Percentiles rank a stretch among this genome's conserved stretches.
phyloP scores from a whole-genome alignment of 2,888 invertebrate genomes.

The Leistus spinibarbis region DNA sequence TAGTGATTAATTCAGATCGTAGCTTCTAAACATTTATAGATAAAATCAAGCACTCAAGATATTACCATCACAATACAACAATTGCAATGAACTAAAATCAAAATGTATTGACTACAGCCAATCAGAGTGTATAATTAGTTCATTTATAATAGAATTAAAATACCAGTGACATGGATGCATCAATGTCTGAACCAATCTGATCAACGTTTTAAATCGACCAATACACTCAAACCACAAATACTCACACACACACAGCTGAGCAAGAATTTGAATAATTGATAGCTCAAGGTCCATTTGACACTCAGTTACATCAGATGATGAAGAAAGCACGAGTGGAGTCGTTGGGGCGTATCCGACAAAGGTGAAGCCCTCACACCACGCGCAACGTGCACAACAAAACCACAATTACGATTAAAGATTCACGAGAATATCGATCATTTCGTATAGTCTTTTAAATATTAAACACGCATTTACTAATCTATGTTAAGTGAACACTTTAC shows the following conservation, averaged over 20 bases:
- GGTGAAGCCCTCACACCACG: neutral
- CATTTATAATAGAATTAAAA: neutral
- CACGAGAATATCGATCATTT: too few relatives aligned
- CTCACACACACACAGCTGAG: neutral
- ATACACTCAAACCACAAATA: conserved; percentile 3
- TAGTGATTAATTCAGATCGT: neutral
- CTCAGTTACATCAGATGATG: neutral
- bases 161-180: neutral
- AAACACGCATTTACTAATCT: too few relatives aligned
- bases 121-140: neutral
- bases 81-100: neutral
- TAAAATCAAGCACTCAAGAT: neutral
- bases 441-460: too few relatives aligned
- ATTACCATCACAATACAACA: neutral
- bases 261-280: neutral
- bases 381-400: too few relatives aligned
- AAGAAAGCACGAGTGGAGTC: neutral
- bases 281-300: neutral
- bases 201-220: conserved; percentile 7
- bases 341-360: too few relatives aligned
- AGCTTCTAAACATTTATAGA: too few relatives aligned
- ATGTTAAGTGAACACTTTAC: too few relatives aligned
- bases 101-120: neutral
- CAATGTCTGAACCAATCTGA: conserved; percentile 18
- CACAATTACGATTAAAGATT: too few relatives aligned